Conservation (phyloP, 2,113 vertebrate genomes). For the Prinia subflava region DNA sequence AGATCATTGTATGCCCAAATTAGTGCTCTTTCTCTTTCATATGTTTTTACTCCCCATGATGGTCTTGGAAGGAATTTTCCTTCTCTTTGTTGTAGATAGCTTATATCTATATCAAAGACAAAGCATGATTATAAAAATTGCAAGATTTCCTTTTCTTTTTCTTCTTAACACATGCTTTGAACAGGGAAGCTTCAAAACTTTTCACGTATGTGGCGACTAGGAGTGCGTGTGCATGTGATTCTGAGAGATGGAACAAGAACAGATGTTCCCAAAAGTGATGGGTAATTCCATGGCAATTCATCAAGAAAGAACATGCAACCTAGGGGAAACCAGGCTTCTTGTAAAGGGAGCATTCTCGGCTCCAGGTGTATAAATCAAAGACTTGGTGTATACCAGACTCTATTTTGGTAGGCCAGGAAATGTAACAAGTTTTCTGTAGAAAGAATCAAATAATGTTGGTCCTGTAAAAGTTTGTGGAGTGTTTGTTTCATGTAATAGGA, state of each 20-base stretch:
- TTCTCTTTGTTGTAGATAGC: background rate
- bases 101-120: background rate
- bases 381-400: background rate
- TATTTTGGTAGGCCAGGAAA: constrained; percentile 22
- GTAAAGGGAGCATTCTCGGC: constrained; percentile 17
- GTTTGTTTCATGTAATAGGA: background rate
- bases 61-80: background rate
- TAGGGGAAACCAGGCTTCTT: constrained; percentile 40
- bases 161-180: background rate
- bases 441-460: background rate
- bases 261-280: constrained; percentile 43
- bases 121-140: background rate
- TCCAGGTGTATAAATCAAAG: constrained; percentile 46
- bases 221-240: background rate
- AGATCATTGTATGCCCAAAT: background rate
- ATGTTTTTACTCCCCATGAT: background rate
- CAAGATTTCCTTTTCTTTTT: background rate
- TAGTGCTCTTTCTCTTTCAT: background rate
- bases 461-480: background rate
- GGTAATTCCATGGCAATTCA: constrained; percentile 19
- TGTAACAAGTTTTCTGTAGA: background rate
- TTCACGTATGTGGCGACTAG: background rate
- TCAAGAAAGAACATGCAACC: constrained; percentile 4
- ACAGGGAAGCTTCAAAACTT: background rate
- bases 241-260: background rate